Base-by-base conservation (phyloP, 1,140 invertebrate genomes). In the Drosophila tropicalis region DNA sequence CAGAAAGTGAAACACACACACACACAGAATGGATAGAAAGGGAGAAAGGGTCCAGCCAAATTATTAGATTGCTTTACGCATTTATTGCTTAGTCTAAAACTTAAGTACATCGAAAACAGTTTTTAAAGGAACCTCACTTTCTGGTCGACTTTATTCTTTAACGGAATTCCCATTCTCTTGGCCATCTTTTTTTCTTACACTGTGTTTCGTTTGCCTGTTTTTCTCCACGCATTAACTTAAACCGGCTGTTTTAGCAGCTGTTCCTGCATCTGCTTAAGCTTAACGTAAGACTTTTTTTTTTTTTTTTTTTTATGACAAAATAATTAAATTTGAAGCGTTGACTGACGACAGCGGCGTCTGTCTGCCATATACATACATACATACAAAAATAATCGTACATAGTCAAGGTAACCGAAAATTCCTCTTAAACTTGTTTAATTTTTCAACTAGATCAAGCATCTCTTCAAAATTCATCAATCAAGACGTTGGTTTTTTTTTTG, bases 181-280 rank as follows among this genome's bases (percentile, higher is more conserved):
- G n/a, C 32, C 32, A 12, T 34, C 9, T 57, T 34, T 57, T n/a
- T 17, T 34, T 7, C 10, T 9, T 58, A 3, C 17, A 6, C 29
- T 29, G 29, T 29, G 29, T 12, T 36, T 15, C 22, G 22, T 25
- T 25, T 25, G 22, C 22, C 22, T 25, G 22, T 25, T 25, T 25
- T 25, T 3, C 22, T 25, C 29, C 44, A 51, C 44, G 44, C 44
- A 51, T 51, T 19, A 36, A 39, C 32, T 39, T 72, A 78, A 78
- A 82, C 78, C 79, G 81, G 71, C 75, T 75, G 76, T 63, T 62
- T 57, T 66, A 82, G 75, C 81, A 85, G 82, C 83, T 85, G 81
- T 81, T 81, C 57, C 54, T 34, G 40, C 60, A 58, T 76, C 57
- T 70, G 74, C 65, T 76, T 72, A 68, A 32, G 19, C 10, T 64